These are phyloP conservation scores for Leptopilina clavipes DNA, from an alignment of 1,140 invertebrate species.

Conservation along the genomic window DNA sequence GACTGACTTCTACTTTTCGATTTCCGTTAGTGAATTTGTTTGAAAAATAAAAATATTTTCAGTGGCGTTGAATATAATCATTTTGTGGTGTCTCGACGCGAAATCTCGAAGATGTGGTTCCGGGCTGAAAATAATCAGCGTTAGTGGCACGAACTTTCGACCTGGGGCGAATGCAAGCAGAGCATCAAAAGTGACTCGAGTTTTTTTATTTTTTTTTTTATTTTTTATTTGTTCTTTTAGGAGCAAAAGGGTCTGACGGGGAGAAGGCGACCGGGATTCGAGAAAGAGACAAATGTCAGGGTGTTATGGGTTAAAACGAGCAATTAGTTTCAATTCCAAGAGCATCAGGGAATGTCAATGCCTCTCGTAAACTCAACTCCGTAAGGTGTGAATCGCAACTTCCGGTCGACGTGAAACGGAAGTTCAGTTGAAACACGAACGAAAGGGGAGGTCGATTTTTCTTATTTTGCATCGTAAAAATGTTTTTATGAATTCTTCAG, in stretches of 20 bases:
- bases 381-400: background rate
- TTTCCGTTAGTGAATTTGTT: too few relatives aligned
- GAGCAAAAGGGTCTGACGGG: conserved; percentile 21
- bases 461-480: conserved; percentile 5
- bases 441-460: background rate
- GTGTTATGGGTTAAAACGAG: conserved; percentile 39
- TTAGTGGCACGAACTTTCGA: conserved; percentile 71
- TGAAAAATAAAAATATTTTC: too few relatives aligned
- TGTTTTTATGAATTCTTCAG: conserved; percentile 10
- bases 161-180: conserved; percentile 68
- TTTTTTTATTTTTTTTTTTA: conserved; percentile 27
- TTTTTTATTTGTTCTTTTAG: background rate
- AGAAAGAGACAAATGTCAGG: conserved; percentile 35
- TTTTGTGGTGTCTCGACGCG: conserved; percentile 39
- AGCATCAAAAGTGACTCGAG: conserved; percentile 60
- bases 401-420: conserved; percentile 14
- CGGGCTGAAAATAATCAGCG: conserved; percentile 71
- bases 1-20: too few relatives aligned
- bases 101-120: conserved; percentile 65
- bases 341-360: conserved; percentile 47
- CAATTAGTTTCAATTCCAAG: conserved; percentile 41
- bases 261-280: too few relatives aligned
- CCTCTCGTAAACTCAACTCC: conserved; percentile 2
- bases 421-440: conserved; percentile 10
- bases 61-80: background rate